A percentile compares a stretch with the other conserved stretches of the same genome.
Evolutionary conservation across 2,888 invertebrate species (phyloP).

Genomic region (Sesamia inferens): DNA sequence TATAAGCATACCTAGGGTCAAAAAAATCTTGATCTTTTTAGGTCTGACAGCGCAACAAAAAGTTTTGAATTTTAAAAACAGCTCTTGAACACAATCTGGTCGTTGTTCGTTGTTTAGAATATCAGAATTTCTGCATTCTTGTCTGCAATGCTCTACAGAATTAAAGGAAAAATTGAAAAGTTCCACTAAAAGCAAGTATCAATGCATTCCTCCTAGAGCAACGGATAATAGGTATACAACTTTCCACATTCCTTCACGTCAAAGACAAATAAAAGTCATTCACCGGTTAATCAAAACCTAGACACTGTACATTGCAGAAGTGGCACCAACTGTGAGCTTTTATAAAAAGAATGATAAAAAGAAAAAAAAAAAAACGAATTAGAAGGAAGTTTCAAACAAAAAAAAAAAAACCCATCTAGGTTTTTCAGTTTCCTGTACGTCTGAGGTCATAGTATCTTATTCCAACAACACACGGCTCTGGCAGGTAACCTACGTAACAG

Average conservation of each 20-base stretch:
- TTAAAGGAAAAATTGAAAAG: neutral
- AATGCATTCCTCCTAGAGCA: neutral
- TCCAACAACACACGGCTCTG: too few species aligned
- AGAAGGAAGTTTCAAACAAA: too few species aligned
- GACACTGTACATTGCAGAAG: conserved; percentile 10
- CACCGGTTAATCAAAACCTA: conserved; percentile 47
- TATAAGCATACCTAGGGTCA: neutral
- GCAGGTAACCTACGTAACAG: too few species aligned
- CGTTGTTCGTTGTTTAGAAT: neutral
- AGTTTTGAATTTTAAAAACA: conserved; percentile 23
- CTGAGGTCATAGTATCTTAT: too few species aligned
- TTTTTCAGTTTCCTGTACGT: too few species aligned
- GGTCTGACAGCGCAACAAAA: neutral
- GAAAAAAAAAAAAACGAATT: too few species aligned
- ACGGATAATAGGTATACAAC: neutral
- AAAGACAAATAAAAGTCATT: conserved; percentile 22
- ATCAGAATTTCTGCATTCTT: neutral
- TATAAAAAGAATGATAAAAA: conserved; percentile 33
- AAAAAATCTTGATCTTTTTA: neutral
- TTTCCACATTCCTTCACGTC: neutral
- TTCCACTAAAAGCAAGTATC: neutral
- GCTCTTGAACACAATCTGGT: neutral
- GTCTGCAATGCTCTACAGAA: neutral
- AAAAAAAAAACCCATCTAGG: too few species aligned
- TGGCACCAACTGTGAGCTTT: conserved; percentile 25